Evolutionary conservation across 2,113 vertebrate species (phyloP).

Genomic region (Arenaria interpres): DNA sequence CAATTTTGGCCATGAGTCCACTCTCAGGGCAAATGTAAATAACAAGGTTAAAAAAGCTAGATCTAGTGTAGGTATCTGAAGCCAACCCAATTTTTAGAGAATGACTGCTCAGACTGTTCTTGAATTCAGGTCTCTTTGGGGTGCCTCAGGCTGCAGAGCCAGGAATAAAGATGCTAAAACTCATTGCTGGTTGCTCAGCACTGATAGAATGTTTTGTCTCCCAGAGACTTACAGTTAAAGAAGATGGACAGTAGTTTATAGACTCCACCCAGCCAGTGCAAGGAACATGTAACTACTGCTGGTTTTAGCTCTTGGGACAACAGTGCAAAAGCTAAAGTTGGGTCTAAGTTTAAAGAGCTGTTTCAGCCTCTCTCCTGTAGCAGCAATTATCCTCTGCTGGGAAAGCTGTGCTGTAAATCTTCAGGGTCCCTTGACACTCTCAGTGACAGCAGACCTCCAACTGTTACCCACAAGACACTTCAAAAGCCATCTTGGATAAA

Average conservation of each 20-base stretch:
- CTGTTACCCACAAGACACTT: conserved; percentile 33
- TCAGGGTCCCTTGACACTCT: background rate
- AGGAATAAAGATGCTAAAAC: background rate
- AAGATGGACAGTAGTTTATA: background rate
- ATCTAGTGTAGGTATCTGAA: background rate
- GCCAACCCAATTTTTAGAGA: background rate
- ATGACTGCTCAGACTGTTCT: background rate
- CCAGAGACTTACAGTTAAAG: background rate
- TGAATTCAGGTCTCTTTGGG: background rate
- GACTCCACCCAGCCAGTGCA: background rate
- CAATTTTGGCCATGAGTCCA: background rate
- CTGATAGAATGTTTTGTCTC: background rate
- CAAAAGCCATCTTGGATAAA: conserved; percentile 56
- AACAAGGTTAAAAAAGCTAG: background rate
- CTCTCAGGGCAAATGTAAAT: background rate
- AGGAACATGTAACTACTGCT: background rate
- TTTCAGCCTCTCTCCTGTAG: background rate
- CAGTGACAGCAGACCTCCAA: background rate
- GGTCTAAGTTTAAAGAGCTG: background rate
- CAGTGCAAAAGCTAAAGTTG: background rate
- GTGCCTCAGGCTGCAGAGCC: background rate
- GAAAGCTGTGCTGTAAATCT: conserved; percentile 31
- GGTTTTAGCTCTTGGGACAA: background rate
- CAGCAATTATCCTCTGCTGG: background rate
- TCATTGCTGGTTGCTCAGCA: background rate